These are phyloP conservation scores for Pseudorasbora parva DNA, from an alignment of 2,113 vertebrate genomes.

Conservation along the genomic window DNA sequence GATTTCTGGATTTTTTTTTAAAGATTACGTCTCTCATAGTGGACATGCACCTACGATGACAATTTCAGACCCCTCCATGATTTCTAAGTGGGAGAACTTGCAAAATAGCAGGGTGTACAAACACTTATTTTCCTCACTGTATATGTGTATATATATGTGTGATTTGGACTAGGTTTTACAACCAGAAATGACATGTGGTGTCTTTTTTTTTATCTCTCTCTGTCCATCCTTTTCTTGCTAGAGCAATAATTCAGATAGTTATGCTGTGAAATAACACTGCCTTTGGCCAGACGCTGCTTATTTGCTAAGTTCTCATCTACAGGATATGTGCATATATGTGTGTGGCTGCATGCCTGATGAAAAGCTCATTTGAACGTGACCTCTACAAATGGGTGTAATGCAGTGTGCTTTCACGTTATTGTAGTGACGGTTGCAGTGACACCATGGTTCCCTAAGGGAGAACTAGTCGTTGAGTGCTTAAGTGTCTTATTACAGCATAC, in stretches of 20 bases:
- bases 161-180: not conserved
- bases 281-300: conserved; percentile 31
- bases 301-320: conserved; percentile 38
- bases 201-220: conserved; percentile 10
- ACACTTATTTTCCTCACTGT: no score
- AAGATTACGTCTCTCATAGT: no score
- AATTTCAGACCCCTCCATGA: no score
- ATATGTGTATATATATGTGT: no score
- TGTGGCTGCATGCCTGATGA: conserved; percentile 38
- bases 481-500: conserved; percentile 68
- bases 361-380: conserved; percentile 64
- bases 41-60: no score
- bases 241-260: conserved; percentile 13
- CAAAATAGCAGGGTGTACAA: no score
- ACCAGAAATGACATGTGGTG: not conserved
- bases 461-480: conserved; percentile 58
- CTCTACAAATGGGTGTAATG: conserved; percentile 62
- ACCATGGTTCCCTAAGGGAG: conserved; percentile 64
- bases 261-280: conserved; percentile 37
- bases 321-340: conserved; percentile 37
- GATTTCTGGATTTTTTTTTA: no score
- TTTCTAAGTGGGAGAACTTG: no score
- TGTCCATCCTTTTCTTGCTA: not conserved
- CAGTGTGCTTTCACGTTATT: conserved; percentile 58
- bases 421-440: conserved; percentile 62